Base-by-base conservation (phyloP, 1,140 invertebrate genomes). In the Melitaea cinxia region DNA sequence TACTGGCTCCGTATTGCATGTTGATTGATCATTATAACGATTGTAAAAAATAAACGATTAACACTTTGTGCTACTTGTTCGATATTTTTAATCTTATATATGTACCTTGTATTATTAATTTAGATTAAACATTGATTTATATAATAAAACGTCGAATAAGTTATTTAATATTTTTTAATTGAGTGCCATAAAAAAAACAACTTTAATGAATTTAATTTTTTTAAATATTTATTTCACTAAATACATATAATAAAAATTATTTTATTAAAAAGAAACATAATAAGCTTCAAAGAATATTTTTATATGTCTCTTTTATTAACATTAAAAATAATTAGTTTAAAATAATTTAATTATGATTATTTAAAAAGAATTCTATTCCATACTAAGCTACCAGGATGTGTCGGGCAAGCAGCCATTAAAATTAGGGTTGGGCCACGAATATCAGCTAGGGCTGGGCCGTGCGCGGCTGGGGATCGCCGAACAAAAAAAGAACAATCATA, bases 371-470 rank as follows among this genome's bases (percentile, higher is more conserved):
- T 60, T 60, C 59, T 66, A 64, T 71, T 83, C 85, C 80, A 88
- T 74, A 82, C 67, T 82, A 70, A 68, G 65, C 71, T 67, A 83
- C 63, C 85, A 83, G 83, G 85, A 90, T 86, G 78, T 90, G 77
- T 77, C 78, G 74, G 73, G 70, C 68, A 47, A 85, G 88, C 84
- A 84, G 85, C 86, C 86, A 91, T 88, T 88, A 89, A 89, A 89
- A 89, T 91, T 90, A 90, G 88, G 88, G 88, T 87, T 91, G 86
- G 86, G 88, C 83, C 77, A 84, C 78, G 71, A 79, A 82, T 75
- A 78, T 68, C 79, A 47, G 17, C 42, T 88, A 89, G 86, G 84
- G 88, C 72, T 73, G 84, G 82, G 83, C 79, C 78, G 72, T 71
- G 70, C 83, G 85, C 82, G 80, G 84, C 78, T 37, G 56, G 39